A percentile compares a stretch with the other conserved stretches of the same genome.
phyloP scores from a whole-genome alignment of 2,113 vertebrate genomes.

The Picathartes gymnocephalus region DNA sequence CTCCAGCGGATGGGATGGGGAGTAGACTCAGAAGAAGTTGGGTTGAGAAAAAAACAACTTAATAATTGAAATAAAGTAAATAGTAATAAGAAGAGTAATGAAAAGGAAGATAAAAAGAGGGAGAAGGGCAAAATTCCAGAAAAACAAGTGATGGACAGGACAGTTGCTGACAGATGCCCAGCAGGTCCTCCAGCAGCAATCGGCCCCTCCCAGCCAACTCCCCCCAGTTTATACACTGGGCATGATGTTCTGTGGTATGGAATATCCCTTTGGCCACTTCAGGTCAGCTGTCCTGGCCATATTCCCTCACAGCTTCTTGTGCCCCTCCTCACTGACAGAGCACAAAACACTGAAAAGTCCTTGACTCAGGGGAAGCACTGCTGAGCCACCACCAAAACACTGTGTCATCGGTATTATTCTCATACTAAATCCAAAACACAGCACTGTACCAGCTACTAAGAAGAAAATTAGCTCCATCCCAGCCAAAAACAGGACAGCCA shows the following conservation, averaged over 20 bases:
- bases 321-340: background rate
- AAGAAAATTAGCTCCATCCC: background rate
- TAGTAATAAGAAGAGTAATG: background rate
- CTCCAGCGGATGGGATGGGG: no score
- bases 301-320: background rate
- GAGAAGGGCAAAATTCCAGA: background rate
- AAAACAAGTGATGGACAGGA: background rate
- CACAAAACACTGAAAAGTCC: background rate
- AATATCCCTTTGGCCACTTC: background rate
- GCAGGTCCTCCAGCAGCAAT: rapidly evolving
- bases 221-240: background rate
- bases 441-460: background rate
- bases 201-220: rapidly evolving
- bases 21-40: background rate
- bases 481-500: background rate
- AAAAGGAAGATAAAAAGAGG: background rate
- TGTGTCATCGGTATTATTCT: background rate
- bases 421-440: background rate
- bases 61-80: background rate
- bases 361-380: background rate
- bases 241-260: rapidly evolving
- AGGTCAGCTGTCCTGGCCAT: background rate
- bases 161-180: background rate
- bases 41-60: background rate
- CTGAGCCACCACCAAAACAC: background rate